These are phyloP conservation scores for Schizotus pectinicornis DNA, from an alignment of 2,888 invertebrate species.

Conservation along the genomic window DNA sequence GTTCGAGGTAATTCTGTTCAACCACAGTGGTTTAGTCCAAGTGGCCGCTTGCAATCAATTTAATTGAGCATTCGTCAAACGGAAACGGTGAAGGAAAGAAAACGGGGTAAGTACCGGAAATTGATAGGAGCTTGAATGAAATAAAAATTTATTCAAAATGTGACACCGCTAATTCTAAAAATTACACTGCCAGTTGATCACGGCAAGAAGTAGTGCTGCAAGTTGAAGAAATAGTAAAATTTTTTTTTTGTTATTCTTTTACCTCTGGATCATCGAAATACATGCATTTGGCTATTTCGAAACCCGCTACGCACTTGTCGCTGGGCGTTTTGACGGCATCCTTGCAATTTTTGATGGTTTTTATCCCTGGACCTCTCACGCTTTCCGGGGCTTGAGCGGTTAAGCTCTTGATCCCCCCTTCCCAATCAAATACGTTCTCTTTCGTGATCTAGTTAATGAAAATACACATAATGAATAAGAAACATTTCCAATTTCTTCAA, in stretches of 20 bases:
- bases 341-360: constrained; percentile 60
- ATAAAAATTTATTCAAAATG: too few species aligned
- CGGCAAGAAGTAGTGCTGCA: constrained; percentile 1
- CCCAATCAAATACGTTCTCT: constrained; percentile 56
- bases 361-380: constrained; percentile 58
- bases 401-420: constrained; percentile 61
- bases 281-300: constrained; percentile 62
- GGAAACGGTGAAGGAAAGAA: too few species aligned
- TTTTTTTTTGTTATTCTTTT: constrained; percentile 20
- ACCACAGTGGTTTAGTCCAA: too few species aligned
- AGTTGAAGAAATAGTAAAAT: neutral
- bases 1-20: too few species aligned
- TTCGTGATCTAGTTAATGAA: constrained; percentile 39
- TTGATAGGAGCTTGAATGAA: too few species aligned
- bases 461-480: too few species aligned
- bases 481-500: constrained; percentile 7
- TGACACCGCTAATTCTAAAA: neutral
- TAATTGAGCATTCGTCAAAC: too few species aligned
- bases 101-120: too few species aligned
- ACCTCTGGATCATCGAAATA: constrained; percentile 60
- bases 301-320: constrained; percentile 63
- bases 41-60: too few species aligned
- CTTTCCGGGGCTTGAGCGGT: constrained; percentile 57
- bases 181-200: neutral
- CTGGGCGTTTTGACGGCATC: constrained; percentile 56